Evolutionary conservation across 2,797 vertebrate genomes (phyloP).

Genomic region (Phylloscopus collybita): DNA sequence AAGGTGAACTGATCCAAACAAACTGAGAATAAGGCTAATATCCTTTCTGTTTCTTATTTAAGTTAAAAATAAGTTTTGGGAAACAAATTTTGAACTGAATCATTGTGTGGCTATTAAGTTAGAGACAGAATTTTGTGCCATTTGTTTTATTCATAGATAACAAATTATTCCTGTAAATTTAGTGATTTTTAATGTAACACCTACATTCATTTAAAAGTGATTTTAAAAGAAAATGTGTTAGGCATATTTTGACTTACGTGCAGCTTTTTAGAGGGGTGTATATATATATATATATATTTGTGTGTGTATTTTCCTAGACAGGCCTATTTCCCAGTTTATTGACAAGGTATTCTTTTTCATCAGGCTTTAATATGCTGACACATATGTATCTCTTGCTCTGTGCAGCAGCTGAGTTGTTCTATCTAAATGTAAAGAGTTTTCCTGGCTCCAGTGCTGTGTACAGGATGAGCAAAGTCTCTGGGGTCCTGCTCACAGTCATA

Average conservation of each 20-base stretch:
- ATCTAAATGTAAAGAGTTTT: slow-evolving; percentile 60
- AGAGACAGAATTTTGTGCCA: neutral
- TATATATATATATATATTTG: neutral
- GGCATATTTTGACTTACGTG: neutral
- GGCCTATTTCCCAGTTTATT: slow-evolving; percentile 38
- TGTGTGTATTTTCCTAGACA: slow-evolving; percentile 33
- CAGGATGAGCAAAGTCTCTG: slow-evolving; percentile 2
- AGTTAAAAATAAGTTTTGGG: neutral
- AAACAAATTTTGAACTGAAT: neutral
- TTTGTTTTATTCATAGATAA: neutral
- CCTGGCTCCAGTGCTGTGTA: slow-evolving; percentile 41
- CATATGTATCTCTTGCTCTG: slow-evolving; percentile 5
- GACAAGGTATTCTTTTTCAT: slow-evolving; percentile 57
- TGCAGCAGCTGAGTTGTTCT: slow-evolving; percentile 51
- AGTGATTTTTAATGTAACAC: neutral
- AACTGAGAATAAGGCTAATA: neutral
- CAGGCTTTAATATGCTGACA: slow-evolving; percentile 54
- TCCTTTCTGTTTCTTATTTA: neutral
- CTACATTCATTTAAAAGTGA: neutral
- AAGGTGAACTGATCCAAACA: neutral
- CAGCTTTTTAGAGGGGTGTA: neutral
- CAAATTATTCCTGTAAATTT: neutral
- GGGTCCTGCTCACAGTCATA: slow-evolving; percentile 52
- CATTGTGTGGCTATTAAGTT: neutral
- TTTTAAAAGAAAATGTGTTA: neutral